phyloP scores from a whole-genome alignment of 2,797 vertebrate genomes.

The Sus cebifrons region DNA sequence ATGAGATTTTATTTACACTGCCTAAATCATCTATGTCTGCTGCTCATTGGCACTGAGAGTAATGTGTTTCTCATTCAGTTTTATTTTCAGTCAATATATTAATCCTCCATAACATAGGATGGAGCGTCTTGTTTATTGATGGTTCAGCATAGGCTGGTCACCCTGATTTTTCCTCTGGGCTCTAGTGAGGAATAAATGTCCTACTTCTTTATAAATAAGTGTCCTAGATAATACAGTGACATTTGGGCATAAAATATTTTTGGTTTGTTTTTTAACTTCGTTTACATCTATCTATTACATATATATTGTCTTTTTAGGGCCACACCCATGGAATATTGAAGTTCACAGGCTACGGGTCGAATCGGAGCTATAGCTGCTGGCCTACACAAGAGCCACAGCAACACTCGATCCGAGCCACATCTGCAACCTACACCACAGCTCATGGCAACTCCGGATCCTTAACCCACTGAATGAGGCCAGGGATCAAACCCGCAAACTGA shows the following conservation, averaged over 20 bases:
- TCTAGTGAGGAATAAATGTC: conserved; percentile 47
- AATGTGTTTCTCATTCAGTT: not conserved
- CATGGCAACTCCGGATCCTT: too few species aligned
- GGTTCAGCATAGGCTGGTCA: not conserved
- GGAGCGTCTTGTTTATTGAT: not conserved
- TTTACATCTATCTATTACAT: not conserved
- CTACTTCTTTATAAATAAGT: conserved; percentile 3
- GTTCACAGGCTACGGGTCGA: too few species aligned
- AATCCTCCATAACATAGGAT: rapidly evolving
- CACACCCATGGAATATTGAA: too few species aligned
- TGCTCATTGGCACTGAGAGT: not conserved
- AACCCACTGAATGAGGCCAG: too few species aligned
- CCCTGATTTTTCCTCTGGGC: not conserved
- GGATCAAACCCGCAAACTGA: too few species aligned
- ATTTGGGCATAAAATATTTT: conserved; percentile 46
- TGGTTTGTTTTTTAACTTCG: conserved; percentile 38
- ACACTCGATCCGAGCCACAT: too few species aligned
- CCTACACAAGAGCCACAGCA: too few species aligned
- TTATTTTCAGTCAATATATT: conserved; percentile 35
- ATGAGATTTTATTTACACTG: not conserved
- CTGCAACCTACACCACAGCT: too few species aligned
- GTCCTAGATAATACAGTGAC: not conserved
- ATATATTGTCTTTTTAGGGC: too few species aligned
- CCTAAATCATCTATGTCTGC: not conserved
- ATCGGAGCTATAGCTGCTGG: too few species aligned